Evolutionary conservation across 1,140 invertebrate genomes (phyloP).

Genomic region (Drosophila virilis): DNA sequence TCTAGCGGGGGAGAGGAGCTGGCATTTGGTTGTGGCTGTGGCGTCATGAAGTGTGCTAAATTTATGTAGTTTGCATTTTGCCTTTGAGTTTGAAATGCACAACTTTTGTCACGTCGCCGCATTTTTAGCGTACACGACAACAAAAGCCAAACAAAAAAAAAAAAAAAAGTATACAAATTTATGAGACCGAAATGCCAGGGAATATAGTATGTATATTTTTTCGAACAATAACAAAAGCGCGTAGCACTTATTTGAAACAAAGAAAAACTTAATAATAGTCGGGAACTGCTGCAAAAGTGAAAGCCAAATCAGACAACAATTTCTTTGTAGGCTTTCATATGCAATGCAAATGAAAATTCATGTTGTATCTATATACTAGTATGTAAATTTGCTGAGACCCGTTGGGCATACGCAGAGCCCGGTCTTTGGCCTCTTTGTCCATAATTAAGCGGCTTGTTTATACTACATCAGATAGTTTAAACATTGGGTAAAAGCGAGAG

Average conservation of each 20-base stretch:
- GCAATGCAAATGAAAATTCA: constrained; percentile 48
- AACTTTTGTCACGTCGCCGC: constrained; percentile 63
- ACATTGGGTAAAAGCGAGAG: constrained; percentile 37
- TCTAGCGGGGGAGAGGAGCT: too few species aligned
- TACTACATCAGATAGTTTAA: constrained; percentile 51
- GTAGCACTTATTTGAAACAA: constrained; percentile 13
- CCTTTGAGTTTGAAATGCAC: constrained; percentile 59
- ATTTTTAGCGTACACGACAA: constrained; percentile 39
- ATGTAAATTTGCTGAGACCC: constrained; percentile 44
- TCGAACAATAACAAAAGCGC: constrained; percentile 21
- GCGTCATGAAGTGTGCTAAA: constrained; percentile 56
- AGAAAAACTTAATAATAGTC: constrained; percentile 31
- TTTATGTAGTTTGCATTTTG: constrained; percentile 78
- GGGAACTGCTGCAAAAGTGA: constrained; percentile 39
- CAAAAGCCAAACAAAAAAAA: too few species aligned
- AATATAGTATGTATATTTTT: constrained; percentile 13
- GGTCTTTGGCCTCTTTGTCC: constrained; percentile 16
- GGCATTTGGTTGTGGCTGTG: constrained; percentile 1
- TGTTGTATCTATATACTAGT: constrained; percentile 17
- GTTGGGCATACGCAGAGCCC: constrained; percentile 17
- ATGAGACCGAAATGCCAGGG: constrained; percentile 26
- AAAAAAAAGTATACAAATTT: constrained; percentile 26
- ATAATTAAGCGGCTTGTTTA: constrained; percentile 59
- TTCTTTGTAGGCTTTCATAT: constrained; percentile 35
- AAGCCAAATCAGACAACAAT: constrained; percentile 37